Base-by-base conservation (phyloP, 2,888 invertebrate species). In the Hyppa rectilinea region DNA sequence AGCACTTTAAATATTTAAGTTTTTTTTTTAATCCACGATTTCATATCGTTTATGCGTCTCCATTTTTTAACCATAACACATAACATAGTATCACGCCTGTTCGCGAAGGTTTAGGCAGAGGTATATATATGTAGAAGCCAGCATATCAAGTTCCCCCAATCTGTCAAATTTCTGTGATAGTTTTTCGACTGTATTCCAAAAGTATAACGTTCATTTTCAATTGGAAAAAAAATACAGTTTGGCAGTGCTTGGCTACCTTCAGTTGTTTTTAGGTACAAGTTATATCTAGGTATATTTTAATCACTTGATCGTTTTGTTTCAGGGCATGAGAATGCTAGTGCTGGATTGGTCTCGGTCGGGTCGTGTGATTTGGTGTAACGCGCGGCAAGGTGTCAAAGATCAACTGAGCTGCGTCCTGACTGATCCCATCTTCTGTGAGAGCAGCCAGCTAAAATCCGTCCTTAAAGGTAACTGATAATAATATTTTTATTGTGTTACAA, bases 321-420 rank as follows among this genome's bases (percentile, higher is more conserved):
- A 95, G 95, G 93, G 94, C 82, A 81, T 95, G 47, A 94, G 93
- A 83, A 92, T 93, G 92, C 68, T 95, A n/a, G 92, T 92, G 2
- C 56, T 81, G 14, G 95, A 95, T 64, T 95, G 94, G 95, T 89
- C 91, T 0, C 84, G 76, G 3, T 80, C 78, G 26, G 95, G 95
- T 0, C 85, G 86, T 26, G 90, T 95, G 4, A 69, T 95, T 5
- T 95, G 95, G 95, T 94, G 94, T 65, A 88, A 92, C 71, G 90
- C 85, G 6, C 87, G 87, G 20, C 89, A 91, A 0, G 50, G 76
- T 0, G 86, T 95, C 40, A 89, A 89, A 68, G 88, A 90, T 7
- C 93, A 95, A 81, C 80, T 95, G n/a, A 83, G 81, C 38, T 87
- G 75, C 50, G 88, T 92, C 0, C 56, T 95, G 0, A 83, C 84